Evolutionary conservation across 2,797 vertebrate species (phyloP).

Genomic region (Sebastiscus albofasciatus): DNA sequence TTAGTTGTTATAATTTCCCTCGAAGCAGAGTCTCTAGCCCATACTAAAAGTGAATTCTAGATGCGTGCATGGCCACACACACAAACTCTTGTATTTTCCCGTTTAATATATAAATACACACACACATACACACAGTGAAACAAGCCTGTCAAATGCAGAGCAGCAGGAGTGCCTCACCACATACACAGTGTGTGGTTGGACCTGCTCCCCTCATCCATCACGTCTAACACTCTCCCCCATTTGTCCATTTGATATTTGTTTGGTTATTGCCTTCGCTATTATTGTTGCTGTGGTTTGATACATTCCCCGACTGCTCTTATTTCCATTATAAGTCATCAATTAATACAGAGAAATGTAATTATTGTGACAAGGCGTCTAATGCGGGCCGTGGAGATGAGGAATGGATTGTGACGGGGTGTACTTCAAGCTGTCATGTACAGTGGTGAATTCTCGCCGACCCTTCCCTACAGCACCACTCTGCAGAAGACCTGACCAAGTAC

Average conservation of each 20-base stretch:
- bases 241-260: conserved; percentile 81
- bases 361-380: conserved; percentile 79
- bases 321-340: conserved; percentile 82
- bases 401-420: conserved; percentile 74
- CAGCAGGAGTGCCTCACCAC: conserved; percentile 47
- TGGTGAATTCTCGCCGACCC: conserved; percentile 39
- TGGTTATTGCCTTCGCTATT: conserved; percentile 77
- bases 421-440: conserved; percentile 68
- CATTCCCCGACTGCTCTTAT: conserved; percentile 79
- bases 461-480: conserved; percentile 26
- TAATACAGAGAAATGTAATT: conserved; percentile 83
- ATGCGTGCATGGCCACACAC: conserved; percentile 15
- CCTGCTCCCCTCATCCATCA: conserved; percentile 69
- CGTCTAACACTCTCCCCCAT: conserved; percentile 68
- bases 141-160: conserved; percentile 53
- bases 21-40: conserved; percentile 33
- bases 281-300: conserved; percentile 77
- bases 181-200: conserved; percentile 47
- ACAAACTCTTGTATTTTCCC: not conserved
- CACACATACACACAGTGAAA: conserved; percentile 30
- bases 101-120: conserved; percentile 30
- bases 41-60: conserved; percentile 45
- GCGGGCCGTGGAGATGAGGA: conserved; percentile 60
- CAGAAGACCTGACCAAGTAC: conserved; percentile 35
- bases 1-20: conserved; percentile 63